Evolutionary conservation across 2,797 vertebrate genomes (phyloP).

Genomic region (Choloepus didactylus): DNA sequence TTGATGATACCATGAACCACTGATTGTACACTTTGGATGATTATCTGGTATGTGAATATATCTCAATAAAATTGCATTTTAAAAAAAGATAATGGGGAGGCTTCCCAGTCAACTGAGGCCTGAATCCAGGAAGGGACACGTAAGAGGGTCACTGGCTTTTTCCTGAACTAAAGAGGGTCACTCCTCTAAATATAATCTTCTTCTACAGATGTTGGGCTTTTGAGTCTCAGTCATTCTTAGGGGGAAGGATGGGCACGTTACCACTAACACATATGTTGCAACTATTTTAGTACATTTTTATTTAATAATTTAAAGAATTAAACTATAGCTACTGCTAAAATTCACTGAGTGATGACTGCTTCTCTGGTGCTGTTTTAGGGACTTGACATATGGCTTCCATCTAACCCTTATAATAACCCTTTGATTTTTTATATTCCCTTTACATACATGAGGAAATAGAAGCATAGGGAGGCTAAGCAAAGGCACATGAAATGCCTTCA

Average conservation of each 20-base stretch:
- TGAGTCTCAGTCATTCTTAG: neutral
- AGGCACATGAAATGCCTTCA: slow-evolving; percentile 26
- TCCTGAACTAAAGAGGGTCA: neutral
- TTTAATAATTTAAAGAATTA: slow-evolving; percentile 47
- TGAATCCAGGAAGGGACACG: neutral
- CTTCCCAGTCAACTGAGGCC: neutral
- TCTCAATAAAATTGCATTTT: too few species aligned
- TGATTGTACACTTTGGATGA: too few species aligned
- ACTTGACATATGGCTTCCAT: neutral
- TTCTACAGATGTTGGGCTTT: neutral
- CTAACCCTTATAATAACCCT: slow-evolving; percentile 25
- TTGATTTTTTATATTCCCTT: slow-evolving; percentile 12
- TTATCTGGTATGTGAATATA: too few species aligned
- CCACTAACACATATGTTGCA: neutral
- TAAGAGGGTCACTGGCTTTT: neutral
- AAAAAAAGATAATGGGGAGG: neutral
- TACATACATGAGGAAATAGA: slow-evolving; percentile 23
- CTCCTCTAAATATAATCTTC: neutral
- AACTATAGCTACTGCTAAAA: slow-evolving; percentile 15
- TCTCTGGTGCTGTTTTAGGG: neutral
- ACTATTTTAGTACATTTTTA: slow-evolving; percentile 33
- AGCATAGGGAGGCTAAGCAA: neutral
- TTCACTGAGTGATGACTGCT: neutral
- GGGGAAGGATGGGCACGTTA: neutral
- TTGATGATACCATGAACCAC: too few species aligned